Percentiles rank a stretch among this genome's conserved stretches.
phyloP scores from a whole-genome alignment of 2,797 vertebrate genomes.

The Pseudochromis fuscus region DNA sequence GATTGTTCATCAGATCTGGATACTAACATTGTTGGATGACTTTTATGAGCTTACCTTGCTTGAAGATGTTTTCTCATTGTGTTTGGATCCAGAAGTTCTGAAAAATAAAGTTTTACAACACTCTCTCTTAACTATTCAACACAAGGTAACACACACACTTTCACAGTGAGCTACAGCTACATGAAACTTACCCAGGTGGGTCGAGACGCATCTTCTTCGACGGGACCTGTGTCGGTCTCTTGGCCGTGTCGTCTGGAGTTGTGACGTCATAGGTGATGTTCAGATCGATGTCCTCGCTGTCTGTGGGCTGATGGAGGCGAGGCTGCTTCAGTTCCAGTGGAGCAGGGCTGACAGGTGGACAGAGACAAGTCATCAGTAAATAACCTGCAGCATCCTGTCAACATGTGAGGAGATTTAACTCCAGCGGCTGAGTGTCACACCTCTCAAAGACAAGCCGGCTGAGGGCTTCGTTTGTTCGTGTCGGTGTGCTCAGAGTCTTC shows the following conservation, averaged over 20 bases:
- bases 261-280: slow-evolving; percentile 89
- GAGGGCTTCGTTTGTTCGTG: slow-evolving; percentile 89
- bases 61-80: slow-evolving; percentile 50
- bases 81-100: slow-evolving; percentile 62
- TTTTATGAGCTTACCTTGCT: slow-evolving; percentile 66
- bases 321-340: slow-evolving; percentile 89
- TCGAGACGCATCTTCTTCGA: slow-evolving; percentile 90
- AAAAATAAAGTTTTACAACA: slow-evolving; percentile 25
- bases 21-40: not conserved
- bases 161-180: too few relatives aligned
- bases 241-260: slow-evolving; percentile 86
- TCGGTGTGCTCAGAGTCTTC: slow-evolving; percentile 92
- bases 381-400: fast-evolving
- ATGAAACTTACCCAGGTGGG: slow-evolving; percentile 82
- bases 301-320: slow-evolving; percentile 81
- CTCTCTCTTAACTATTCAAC: not conserved
- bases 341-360: slow-evolving; percentile 83
- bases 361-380: slow-evolving; percentile 4
- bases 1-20: not conserved
- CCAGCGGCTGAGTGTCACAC: slow-evolving; percentile 70
- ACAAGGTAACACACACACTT: not conserved
- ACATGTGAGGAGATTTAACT: not conserved
- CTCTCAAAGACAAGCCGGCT: slow-evolving; percentile 92
- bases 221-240: slow-evolving; percentile 62
- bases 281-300: slow-evolving; percentile 88